Evolutionary conservation across 2,888 invertebrate genomes (phyloP).

Genomic region (Drosophila trichaetosa): DNA sequence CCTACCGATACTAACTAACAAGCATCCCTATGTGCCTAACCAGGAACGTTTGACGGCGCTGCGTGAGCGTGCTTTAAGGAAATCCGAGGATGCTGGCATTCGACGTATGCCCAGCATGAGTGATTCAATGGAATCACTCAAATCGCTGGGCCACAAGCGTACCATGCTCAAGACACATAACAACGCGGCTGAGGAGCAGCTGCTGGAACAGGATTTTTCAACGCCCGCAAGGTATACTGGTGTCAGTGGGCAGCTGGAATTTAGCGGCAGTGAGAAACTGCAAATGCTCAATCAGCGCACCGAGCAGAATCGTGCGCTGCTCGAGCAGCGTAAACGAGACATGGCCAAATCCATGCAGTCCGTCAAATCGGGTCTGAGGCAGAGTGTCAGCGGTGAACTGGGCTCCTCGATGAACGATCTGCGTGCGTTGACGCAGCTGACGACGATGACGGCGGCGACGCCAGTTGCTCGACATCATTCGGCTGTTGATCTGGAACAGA

Average conservation of each 20-base stretch:
- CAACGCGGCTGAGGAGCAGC: background rate
- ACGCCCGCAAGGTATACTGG: conserved; percentile 39
- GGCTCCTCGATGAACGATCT: conserved; percentile 85
- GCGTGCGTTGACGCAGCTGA: conserved; percentile 54
- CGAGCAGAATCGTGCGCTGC: conserved; percentile 86
- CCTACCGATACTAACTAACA: background rate
- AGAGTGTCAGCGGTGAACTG: conserved; percentile 78
- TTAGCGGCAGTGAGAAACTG: conserved; percentile 86
- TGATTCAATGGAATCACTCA: conserved; percentile 65
- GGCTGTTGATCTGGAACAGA: conserved; percentile 80
- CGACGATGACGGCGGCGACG: conserved; percentile 40
- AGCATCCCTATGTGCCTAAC: background rate
- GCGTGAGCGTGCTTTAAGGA: conserved; percentile 60
- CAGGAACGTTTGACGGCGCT: conserved; percentile 64
- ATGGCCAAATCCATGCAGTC: conserved; percentile 85
- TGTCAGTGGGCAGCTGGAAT: conserved; percentile 15
- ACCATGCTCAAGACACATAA: conserved; percentile 31
- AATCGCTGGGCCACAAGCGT: conserved; percentile 50
- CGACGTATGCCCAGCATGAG: conserved; percentile 39
- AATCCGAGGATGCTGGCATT: conserved; percentile 41
- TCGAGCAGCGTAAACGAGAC: conserved; percentile 86
- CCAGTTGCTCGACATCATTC: conserved; percentile 81
- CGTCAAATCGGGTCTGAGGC: conserved; percentile 76
- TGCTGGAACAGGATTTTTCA: conserved; percentile 24
- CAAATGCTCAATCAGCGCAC: conserved; percentile 86